Evolutionary conservation across 1,140 invertebrate species (phyloP).

Genomic region (Apis florea): DNA sequence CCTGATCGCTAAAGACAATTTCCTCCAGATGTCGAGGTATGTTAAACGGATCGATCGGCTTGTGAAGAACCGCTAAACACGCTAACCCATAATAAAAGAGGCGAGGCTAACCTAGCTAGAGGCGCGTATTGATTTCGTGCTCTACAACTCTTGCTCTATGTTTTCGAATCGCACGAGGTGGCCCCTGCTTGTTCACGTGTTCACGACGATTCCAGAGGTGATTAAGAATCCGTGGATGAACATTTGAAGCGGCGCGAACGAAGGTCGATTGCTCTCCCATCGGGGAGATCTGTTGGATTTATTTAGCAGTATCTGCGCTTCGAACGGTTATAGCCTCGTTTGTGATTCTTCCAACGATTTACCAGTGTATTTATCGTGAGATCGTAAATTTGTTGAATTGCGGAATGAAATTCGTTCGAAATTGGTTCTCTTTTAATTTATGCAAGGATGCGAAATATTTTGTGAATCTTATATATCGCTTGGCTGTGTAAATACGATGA

Average conservation of each 20-base stretch:
- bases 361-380: background rate
- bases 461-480: background rate
- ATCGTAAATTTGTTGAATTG: background rate
- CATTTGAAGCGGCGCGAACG: background rate
- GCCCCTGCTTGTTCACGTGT: background rate
- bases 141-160: background rate
- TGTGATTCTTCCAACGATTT: background rate
- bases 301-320: background rate
- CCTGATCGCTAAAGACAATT: constrained; percentile 22
- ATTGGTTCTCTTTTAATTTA: background rate
- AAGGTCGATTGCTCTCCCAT: background rate
- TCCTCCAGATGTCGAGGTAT: background rate
- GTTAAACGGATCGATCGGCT: constrained; percentile 54
- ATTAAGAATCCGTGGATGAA: background rate
- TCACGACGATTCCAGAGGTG: background rate
- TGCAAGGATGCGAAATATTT: background rate
- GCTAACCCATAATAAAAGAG: constrained; percentile 30
- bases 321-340: too few species aligned
- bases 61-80: constrained; percentile 27
- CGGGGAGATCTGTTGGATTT: background rate
- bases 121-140: constrained; percentile 19
- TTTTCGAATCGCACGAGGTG: background rate
- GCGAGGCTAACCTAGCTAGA: constrained; percentile 8
- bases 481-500: background rate
- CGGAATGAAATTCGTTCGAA: background rate